These are phyloP conservation scores for Galeruca laticollis DNA, from an alignment of 2,888 invertebrate genomes.

Conservation along the genomic window DNA sequence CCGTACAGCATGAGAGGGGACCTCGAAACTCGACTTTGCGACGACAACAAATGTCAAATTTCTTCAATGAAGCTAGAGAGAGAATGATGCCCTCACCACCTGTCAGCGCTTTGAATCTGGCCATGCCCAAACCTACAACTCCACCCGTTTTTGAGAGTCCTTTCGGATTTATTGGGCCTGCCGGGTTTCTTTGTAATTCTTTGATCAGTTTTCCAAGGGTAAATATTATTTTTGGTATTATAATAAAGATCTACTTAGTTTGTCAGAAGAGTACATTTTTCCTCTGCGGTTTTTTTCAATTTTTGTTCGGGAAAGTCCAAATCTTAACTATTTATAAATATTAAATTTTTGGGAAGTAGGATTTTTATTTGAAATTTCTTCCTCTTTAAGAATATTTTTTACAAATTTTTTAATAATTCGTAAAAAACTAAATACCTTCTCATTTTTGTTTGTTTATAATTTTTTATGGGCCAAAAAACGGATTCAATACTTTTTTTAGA, in stretches of 20 bases:
- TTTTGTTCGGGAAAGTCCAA: too few relatives aligned
- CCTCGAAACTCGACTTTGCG: slow-evolving; percentile 95
- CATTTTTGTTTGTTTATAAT: too few relatives aligned
- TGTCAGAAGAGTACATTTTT: too few relatives aligned
- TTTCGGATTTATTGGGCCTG: slow-evolving; percentile 48
- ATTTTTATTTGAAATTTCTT: too few relatives aligned
- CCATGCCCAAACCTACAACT: slow-evolving; percentile 64
- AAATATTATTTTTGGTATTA: slow-evolving; percentile 41
- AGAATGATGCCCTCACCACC: slow-evolving; percentile 60
- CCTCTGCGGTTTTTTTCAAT: too few relatives aligned
- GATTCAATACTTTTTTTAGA: too few relatives aligned
- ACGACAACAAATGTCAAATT: slow-evolving; percentile 92
- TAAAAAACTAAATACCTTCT: too few relatives aligned
- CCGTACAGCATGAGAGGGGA: slow-evolving; percentile 98
- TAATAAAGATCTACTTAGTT: not conserved
- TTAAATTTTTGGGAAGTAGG: too few relatives aligned
- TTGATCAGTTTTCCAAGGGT: slow-evolving; percentile 51
- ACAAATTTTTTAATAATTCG: too few relatives aligned
- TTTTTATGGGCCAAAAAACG: too few relatives aligned
- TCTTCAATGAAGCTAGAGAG: slow-evolving; percentile 75
- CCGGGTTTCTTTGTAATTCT: slow-evolving; percentile 45
- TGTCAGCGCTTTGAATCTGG: slow-evolving; percentile 68
- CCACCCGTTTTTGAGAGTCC: slow-evolving; percentile 50
- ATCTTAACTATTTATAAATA: too few relatives aligned
- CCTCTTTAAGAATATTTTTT: too few relatives aligned